Base-by-base conservation (phyloP, 2,888 invertebrate species). In the Conistra vaccinii region DNA sequence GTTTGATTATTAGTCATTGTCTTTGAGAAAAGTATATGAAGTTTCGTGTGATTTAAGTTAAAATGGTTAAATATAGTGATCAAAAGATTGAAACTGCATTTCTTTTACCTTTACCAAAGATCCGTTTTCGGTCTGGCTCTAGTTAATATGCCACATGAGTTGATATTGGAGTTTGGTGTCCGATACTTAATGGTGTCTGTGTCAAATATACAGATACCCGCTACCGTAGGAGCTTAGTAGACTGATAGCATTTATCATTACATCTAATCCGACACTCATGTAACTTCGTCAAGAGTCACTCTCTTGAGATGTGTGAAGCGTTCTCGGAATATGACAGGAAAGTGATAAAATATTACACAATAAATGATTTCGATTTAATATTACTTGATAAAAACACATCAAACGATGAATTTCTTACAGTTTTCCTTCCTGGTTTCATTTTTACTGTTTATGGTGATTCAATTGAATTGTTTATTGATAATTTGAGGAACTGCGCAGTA, bases 401-500 rank as follows among this genome's bases (percentile, higher is more conserved):
- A 48, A 23, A 26, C 3, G 17, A 51, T 14, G 10, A 63, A 42
- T 73, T 69, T 63, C 48, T 26, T 67, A 39, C 32, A 55, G 53
- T 60, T 68, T 76, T 53, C 51, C 58, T 76, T 67, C 62, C 48
- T 65, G 35, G 35, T 68, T 42, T 58, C 29, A 7, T 1, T n/a
- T 61, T 73, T 71, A 42, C 2, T 69, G 42, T 68, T 62, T 51
- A n/a, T 26, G 29, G 29, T 29, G 39, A 66, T 77, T 61, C 14
- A 39, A 55, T 53, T 83, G 17, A 42, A 60, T 67, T 78, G 51
- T 70, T 73, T 51, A 68, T 73, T 68, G 67, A 71, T 75, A 60
- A 68, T 57, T 77, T 65, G 51, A 35, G 71, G 58, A 86, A 89
- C 80, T 91, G 90, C 91, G 92, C 88, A 90, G 80, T 88, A 82